Conservation (phyloP, 2,113 vertebrate genomes). For the Lampris incognitus region DNA sequence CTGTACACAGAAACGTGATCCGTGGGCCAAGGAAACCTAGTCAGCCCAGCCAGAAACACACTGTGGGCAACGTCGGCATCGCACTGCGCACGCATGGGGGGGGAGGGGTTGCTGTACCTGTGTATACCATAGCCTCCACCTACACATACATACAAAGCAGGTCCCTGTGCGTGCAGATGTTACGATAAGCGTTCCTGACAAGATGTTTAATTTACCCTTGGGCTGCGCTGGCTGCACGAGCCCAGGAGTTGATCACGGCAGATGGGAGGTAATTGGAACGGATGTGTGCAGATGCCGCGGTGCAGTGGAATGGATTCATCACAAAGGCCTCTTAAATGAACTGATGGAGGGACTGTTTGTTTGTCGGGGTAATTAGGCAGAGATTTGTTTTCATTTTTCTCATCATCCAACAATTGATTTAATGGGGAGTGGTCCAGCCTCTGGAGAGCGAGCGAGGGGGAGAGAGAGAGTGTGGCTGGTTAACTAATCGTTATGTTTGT, state of each 20-base stretch:
- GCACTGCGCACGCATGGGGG: neutral
- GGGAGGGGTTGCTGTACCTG: slow-evolving; percentile 9
- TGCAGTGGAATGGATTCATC: slow-evolving; percentile 87
- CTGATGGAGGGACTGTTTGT: slow-evolving; percentile 88
- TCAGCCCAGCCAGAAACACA: slow-evolving; percentile 30
- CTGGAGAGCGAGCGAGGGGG: slow-evolving; percentile 40
- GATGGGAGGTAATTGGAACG: slow-evolving; percentile 88
- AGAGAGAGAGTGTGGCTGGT: slow-evolving; percentile 16
- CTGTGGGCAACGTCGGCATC: slow-evolving; percentile 28
- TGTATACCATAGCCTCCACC: slow-evolving; percentile 32
- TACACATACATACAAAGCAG: slow-evolving; percentile 64
- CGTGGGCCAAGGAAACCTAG: slow-evolving; percentile 12
- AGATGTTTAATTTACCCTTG: slow-evolving; percentile 82
- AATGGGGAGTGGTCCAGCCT: slow-evolving; percentile 66
- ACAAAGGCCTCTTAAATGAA: slow-evolving; percentile 85
- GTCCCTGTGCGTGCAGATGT: slow-evolving; percentile 79
- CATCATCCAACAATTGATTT: slow-evolving; percentile 78
- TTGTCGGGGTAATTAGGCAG: slow-evolving; percentile 92
- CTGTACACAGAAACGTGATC: slow-evolving; percentile 17
- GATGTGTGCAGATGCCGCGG: slow-evolving; percentile 88
- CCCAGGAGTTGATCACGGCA: slow-evolving; percentile 82
- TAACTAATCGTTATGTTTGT: slow-evolving; percentile 24
- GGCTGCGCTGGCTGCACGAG: slow-evolving; percentile 65
- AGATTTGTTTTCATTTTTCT: slow-evolving; percentile 91
- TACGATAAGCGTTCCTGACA: slow-evolving; percentile 78